Evolutionary conservation across 2,113 vertebrate species (phyloP).

Genomic region (Vulpes lagopus): DNA sequence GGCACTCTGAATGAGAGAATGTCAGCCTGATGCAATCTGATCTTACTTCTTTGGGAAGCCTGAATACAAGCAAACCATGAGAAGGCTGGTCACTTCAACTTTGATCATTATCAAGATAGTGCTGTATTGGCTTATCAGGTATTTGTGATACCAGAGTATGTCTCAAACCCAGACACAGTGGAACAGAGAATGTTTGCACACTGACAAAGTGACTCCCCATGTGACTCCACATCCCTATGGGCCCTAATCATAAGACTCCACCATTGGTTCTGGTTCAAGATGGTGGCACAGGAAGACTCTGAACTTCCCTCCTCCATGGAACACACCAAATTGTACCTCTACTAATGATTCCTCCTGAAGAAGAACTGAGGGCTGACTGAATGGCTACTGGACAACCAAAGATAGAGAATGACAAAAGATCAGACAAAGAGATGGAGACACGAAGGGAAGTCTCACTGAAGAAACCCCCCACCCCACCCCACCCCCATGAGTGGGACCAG

Average conservation of each 20-base stretch:
- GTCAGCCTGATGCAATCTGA: too few relatives aligned
- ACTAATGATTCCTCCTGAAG: not conserved
- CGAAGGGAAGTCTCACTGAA: not conserved
- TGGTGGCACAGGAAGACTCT: not conserved
- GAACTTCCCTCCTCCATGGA: not conserved
- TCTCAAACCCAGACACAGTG: not conserved
- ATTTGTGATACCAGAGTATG: accelerated
- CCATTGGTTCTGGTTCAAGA: not conserved
- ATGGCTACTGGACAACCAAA: not conserved
- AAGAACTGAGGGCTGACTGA: not conserved
- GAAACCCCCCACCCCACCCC: too few relatives aligned
- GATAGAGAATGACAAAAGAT: not conserved
- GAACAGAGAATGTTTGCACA: not conserved
- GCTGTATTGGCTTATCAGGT: not conserved
- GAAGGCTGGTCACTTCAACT: not conserved
- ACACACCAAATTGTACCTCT: not conserved
- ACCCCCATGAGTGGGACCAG: too few relatives aligned
- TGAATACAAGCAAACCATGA: not conserved
- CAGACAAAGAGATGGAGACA: not conserved
- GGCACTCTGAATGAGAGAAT: not conserved
- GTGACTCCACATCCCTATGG: not conserved
- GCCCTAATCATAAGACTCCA: not conserved
- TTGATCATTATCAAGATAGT: not conserved
- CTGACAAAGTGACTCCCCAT: not conserved
- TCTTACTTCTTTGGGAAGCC: not conserved